Conservation (phyloP, 2,797 vertebrate species). For the Dallia pectoralis region DNA sequence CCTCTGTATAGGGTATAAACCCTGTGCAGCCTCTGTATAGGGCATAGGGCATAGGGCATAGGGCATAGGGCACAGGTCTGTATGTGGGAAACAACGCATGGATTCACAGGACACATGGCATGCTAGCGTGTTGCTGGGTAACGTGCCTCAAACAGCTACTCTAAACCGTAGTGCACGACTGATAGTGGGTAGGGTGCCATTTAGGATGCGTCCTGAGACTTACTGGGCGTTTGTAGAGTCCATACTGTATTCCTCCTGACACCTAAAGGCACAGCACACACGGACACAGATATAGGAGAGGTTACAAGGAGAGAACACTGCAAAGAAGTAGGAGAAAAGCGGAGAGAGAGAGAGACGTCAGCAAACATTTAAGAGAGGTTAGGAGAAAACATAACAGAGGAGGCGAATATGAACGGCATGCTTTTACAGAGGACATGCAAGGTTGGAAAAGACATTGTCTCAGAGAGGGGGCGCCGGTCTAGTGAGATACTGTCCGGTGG, state of each 20-base stretch:
- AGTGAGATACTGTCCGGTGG: not conserved
- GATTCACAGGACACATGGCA: conserved; percentile 47
- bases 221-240: conserved; percentile 84
- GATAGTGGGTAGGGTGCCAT: not conserved
- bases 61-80: not conserved
- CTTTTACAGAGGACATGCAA: conserved; percentile 10
- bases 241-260: conserved; percentile 84
- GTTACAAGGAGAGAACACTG: not conserved
- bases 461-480: not conserved
- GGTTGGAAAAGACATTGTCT: no score
- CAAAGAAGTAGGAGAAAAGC: not conserved
- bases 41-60: not conserved
- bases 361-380: not conserved
- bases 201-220: conserved; percentile 56
- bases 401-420: no score
- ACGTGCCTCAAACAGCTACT: not conserved
- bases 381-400: not conserved
- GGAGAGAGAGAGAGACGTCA: not conserved
- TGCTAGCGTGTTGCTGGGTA: conserved; percentile 68
- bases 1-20: no score
- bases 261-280: conserved; percentile 66
- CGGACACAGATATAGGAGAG: not conserved
- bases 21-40: not conserved
- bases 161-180: not conserved
- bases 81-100: no score